Percentiles rank a stretch among this genome's conserved stretches.
Conservation (phyloP, 2,113 vertebrate species). For the Podilymbus podiceps region DNA sequence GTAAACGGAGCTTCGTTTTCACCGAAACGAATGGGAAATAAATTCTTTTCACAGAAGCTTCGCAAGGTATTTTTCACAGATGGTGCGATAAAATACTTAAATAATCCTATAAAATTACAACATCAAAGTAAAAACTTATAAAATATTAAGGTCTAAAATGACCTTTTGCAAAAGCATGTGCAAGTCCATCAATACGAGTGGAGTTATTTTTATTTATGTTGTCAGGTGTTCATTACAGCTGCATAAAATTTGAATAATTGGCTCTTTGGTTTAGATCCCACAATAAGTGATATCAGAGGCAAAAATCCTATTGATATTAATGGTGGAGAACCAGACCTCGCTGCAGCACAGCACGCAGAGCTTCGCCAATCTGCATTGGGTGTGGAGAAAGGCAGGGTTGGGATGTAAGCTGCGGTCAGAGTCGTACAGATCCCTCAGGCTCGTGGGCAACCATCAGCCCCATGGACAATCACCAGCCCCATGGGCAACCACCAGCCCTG, state of each 20-base stretch:
- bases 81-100: conserved; percentile 12
- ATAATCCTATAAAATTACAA: not conserved
- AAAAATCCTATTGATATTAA: not conserved
- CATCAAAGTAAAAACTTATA: not conserved
- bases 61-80: not conserved
- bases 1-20: not conserved
- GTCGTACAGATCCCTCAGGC: accelerated
- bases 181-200: not conserved
- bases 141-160: conserved; percentile 24
- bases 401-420: not conserved
- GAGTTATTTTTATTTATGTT: not conserved
- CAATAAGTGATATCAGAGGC: not conserved
- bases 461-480: too few relatives aligned
- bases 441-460: not conserved
- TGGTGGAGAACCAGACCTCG: not conserved
- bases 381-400: accelerated
- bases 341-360: not conserved
- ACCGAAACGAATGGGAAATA: not conserved
- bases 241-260: not conserved
- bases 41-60: not conserved
- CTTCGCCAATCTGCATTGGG: accelerated
- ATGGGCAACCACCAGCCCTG: not conserved
- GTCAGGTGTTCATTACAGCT: not conserved
- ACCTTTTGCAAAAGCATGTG: not conserved
- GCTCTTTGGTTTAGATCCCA: not conserved